Base-by-base conservation (phyloP, 2,797 vertebrate species). In the Helarctos malayanus region DNA sequence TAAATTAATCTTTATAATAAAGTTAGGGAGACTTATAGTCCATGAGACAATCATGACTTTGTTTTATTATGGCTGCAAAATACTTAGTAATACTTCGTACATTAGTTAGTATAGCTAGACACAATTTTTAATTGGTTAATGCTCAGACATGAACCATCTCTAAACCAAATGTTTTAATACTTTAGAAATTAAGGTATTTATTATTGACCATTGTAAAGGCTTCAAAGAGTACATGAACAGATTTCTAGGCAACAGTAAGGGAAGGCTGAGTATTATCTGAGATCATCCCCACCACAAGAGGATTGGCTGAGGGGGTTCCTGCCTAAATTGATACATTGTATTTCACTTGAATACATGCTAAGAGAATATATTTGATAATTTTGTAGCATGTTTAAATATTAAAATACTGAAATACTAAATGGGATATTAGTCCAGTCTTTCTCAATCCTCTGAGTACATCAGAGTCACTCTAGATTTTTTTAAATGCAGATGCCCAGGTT, bases 321-420 rank as follows among this genome's bases (percentile, higher is more conserved):
- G 19, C 68, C 65, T 68, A 52, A 87, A 93, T 14, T 78, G 41
- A 91, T 54, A 63, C 52, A 56, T 92, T 86, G 18, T 57, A 65
- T 91, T 90, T 91, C 12, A 94, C n/a, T 90, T 91, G 32, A 96
- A 90, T 73, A 76, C 27, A 83, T 78, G 41, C 38, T 78, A 92
- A 57, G 45, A 88, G 65, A 84, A 89, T 54, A 91, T 80, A 73
- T 45, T 71, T 89, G 57, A 81, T 78, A 84, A 89, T 65, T 78
- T 35, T 91, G 11, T n/a, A 93, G n/a, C 35, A 90, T 56, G 35
- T 73, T 93, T 75, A 52, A 75, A 84, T 56, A 57, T 71, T 78
- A 84, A 80, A 71, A 76, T 56, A 45, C 47, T n/a, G 18, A 41
- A 68, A 15, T 76, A 86, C 71, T 83, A 73, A 71, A 25, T 61